Base-by-base conservation (phyloP, 1,140 invertebrate species). In the Lordiphosa collinella region DNA sequence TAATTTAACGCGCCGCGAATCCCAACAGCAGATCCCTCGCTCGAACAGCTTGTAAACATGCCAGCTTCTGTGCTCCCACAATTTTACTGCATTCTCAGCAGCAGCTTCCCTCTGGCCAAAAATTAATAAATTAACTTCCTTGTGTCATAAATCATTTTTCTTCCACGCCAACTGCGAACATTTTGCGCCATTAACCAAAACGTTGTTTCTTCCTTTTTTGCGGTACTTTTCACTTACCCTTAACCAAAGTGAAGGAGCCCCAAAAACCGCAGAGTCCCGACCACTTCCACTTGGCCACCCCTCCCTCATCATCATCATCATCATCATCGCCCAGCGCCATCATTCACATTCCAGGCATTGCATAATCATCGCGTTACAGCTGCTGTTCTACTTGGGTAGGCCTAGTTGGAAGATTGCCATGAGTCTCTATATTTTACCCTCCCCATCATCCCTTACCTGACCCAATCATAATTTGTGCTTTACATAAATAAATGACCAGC, bases 111-210 rank as follows among this genome's bases (percentile, higher is more conserved):
- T 44, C 41, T 44, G 44, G 64, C 18, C 36, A 25, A 32, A 86
- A 86, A 86, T 86, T 86, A 86, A 86, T 86, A 86, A 86, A 86
- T 86, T 86, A 86, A 86, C 82, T 86, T 86, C 72, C 82, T 82
- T 69, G 72, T 61, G 51, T 53, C 82, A 84, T 86, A 86, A 86
- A 86, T 86, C 82, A 86, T 86, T 85, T 84, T 50, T 63, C 56
- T 72, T 71, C 55, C 38, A 53, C 63, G 66, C 75, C 75, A 80
- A 80, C 75, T 74, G 75, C 63, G 78, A 82, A 82, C 76, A 82
- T 84, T 80, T 82, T 82, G 76, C 71, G 78, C 76, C 78, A 82
- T 82, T 82, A 82, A 72, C 72, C 76, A 78, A 66, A 65, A 56
- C 58, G 76, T 64, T 67, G 37, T 35, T 68, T 53, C 48, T 43